Conservation (phyloP, 2,888 invertebrate genomes). For the Lasioglossum leucozonium region DNA sequence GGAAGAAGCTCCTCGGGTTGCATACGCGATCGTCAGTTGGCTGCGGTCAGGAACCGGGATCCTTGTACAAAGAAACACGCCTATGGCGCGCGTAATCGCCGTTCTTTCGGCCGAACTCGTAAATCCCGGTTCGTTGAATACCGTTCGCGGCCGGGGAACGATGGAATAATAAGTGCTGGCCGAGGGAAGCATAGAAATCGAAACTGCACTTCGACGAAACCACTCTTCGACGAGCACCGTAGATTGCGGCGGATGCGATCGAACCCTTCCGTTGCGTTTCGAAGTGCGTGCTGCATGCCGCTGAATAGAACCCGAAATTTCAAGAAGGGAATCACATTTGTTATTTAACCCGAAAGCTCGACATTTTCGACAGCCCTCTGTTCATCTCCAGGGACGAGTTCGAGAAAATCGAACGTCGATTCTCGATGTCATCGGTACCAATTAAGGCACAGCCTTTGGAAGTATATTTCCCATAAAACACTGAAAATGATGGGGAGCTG, state of each 20-base stretch:
- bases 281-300: neutral
- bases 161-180: slow-evolving; percentile 40
- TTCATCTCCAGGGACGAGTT: too few relatives aligned
- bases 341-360: too few relatives aligned
- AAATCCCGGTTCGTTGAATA: slow-evolving; percentile 72
- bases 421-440: too few relatives aligned
- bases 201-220: slow-evolving; percentile 62
- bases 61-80: slow-evolving; percentile 64
- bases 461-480: too few relatives aligned
- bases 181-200: slow-evolving; percentile 62
- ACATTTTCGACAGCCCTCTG: too few relatives aligned
- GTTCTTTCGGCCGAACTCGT: slow-evolving; percentile 72
- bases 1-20: slow-evolving; percentile 18
- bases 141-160: slow-evolving; percentile 38
- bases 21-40: slow-evolving; percentile 21
- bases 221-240: slow-evolving; percentile 11
- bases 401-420: too few relatives aligned
- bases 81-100: slow-evolving; percentile 70
- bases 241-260: neutral
- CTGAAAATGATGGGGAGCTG: too few relatives aligned
- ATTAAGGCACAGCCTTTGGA: too few relatives aligned
- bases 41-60: slow-evolving; percentile 1
- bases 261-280: neutral
- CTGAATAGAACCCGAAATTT: neutral
- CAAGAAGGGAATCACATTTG: too few relatives aligned